Conservation (phyloP, 2,113 vertebrate genomes). For the Callipepla squamata region DNA sequence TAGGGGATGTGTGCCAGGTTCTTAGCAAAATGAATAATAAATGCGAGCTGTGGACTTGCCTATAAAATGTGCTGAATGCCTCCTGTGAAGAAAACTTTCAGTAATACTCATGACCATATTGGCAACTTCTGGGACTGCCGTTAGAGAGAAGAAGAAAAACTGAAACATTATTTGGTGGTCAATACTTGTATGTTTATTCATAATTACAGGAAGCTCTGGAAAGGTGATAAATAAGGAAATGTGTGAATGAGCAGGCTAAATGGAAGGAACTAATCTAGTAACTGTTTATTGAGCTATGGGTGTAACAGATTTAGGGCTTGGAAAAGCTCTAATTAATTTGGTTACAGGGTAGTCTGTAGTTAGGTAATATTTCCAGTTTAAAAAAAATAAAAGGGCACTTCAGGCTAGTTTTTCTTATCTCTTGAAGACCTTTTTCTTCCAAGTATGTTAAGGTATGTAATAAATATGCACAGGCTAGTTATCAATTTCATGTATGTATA, state of each 20-base stretch:
- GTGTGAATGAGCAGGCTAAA: neutral
- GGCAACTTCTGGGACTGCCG: neutral
- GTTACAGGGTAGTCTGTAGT: neutral
- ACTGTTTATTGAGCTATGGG: neutral
- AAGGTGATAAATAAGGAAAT: neutral
- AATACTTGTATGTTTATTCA: neutral
- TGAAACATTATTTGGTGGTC: neutral
- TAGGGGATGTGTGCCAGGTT: neutral
- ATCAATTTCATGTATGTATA: no score
- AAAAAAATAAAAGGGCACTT: neutral
- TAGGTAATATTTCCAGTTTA: neutral
- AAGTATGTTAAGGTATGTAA: neutral
- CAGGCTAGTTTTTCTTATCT: neutral
- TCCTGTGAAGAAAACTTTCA: neutral
- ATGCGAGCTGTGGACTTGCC: neutral
- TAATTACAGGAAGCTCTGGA: neutral
- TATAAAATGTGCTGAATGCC: neutral
- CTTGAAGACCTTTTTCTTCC: neutral
- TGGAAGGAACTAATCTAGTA: conserved; percentile 6
- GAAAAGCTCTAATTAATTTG: neutral
- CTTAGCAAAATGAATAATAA: conserved; percentile 1
- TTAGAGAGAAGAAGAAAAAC: neutral
- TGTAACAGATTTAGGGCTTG: neutral
- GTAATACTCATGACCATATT: neutral
- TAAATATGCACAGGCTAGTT: neutral